phyloP scores from a whole-genome alignment of 2,888 invertebrate genomes.

The Adineta ricciae region DNA sequence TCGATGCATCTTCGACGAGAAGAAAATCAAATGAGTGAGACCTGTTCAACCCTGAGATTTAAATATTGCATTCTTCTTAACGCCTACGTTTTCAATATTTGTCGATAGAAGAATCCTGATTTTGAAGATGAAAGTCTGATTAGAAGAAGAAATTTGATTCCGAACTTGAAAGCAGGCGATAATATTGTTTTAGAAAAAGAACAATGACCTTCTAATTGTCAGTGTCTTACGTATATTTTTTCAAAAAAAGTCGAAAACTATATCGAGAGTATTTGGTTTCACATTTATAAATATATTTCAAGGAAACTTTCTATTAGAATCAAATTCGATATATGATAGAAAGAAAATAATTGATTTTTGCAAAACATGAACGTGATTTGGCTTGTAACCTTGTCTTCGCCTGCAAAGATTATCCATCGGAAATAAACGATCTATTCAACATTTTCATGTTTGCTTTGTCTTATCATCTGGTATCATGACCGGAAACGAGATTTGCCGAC shows the following conservation, averaged over 20 bases:
- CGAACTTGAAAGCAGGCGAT: neutral
- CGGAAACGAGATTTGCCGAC: neutral
- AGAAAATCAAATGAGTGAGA: neutral
- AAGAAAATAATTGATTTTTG: neutral
- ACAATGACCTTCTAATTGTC: neutral
- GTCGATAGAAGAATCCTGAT: neutral
- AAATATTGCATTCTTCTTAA: neutral
- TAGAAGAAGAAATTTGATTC: neutral
- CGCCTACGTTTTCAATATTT: neutral
- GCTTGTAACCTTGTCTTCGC: neutral
- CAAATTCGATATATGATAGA: neutral
- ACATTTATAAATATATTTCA: neutral
- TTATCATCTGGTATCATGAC: neutral
- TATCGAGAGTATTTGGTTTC: neutral
- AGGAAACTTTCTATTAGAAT: neutral
- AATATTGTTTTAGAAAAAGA: neutral
- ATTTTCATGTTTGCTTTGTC: neutral
- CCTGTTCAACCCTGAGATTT: conserved; percentile 3
- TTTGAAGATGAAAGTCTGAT: neutral
- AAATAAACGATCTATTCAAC: neutral
- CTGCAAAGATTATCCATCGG: neutral
- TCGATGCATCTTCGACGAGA: neutral
- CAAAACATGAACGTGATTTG: neutral
- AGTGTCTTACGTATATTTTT: neutral
- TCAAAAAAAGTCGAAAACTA: neutral